A percentile compares a stretch with the other conserved stretches of the same genome.
Conservation (phyloP, 2,113 vertebrate genomes). For the Scomber japonicus region DNA sequence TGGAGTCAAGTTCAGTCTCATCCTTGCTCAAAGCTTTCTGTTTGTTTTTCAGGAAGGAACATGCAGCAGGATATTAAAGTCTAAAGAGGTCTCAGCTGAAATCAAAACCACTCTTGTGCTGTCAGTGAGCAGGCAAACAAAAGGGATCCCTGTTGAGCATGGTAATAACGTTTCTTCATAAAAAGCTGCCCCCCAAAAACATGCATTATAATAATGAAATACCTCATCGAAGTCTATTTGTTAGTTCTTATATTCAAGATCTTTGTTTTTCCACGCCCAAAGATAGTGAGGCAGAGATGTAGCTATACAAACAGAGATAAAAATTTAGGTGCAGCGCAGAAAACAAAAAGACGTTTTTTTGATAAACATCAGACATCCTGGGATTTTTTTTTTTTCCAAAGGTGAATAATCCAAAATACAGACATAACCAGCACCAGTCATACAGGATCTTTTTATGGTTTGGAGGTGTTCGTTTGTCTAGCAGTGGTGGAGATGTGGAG, state of each 20-base stretch:
- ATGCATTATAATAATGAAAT: background rate
- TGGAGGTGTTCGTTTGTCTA: background rate
- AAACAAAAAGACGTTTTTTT: background rate
- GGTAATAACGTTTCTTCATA: constrained; percentile 30
- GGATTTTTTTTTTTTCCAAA: background rate
- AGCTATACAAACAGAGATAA: background rate
- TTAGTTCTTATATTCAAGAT: background rate
- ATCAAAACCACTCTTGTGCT: constrained; percentile 37
- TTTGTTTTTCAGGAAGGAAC: constrained; percentile 67
- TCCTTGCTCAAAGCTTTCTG: background rate
- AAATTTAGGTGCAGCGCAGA: background rate
- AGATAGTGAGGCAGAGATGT: background rate
- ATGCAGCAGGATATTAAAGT: constrained; percentile 66
- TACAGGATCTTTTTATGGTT: background rate
- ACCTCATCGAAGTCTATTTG: background rate
- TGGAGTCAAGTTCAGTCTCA: constrained; percentile 23
- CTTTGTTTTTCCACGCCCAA: background rate
- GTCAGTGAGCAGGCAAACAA: constrained; percentile 28
- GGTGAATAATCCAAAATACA: constrained; percentile 18
- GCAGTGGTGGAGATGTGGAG: background rate
- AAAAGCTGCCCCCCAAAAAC: background rate
- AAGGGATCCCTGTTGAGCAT: constrained; percentile 25
- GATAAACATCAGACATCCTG: background rate
- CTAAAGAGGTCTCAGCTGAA: constrained; percentile 52
- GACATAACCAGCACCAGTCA: background rate